These are phyloP conservation scores for Cantharis nigra DNA, from an alignment of 2,888 invertebrate species.

Conservation along the genomic window DNA sequence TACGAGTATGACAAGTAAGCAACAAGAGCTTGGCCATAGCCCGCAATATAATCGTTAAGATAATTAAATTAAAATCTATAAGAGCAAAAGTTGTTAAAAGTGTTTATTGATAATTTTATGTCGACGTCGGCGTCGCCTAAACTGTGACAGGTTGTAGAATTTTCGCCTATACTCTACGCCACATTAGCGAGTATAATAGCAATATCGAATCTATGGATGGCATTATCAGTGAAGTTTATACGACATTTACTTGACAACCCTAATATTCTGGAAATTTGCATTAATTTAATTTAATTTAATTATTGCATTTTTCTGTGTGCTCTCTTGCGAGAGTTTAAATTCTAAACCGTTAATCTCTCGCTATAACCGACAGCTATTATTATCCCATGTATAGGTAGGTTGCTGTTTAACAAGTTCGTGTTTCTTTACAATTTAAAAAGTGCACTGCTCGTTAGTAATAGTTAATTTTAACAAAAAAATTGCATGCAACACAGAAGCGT, in stretches of 20 bases:
- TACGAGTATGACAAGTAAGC: conserved; percentile 12
- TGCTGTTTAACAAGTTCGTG: conserved; percentile 10
- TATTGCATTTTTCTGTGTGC: neutral
- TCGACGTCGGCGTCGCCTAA: conserved; percentile 9
- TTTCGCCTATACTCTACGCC: conserved; percentile 19
- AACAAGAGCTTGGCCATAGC: neutral
- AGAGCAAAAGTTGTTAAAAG: neutral
- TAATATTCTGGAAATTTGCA: conserved; percentile 16
- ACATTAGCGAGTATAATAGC: conserved; percentile 28
- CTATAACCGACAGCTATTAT: conserved; percentile 24
- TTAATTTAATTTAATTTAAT: conserved; percentile 23
- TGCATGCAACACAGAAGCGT: conserved; percentile 15
- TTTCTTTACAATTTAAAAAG: conserved; percentile 24
- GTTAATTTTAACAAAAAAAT: conserved; percentile 29
- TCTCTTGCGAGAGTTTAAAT: neutral
- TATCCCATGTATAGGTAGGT: conserved; percentile 11
- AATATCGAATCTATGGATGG: conserved; percentile 22
- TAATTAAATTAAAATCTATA: neutral
- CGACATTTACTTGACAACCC: conserved; percentile 17
- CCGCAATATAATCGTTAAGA: neutral
- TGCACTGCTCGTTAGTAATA: conserved; percentile 25
- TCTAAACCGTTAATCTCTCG: conserved; percentile 24
- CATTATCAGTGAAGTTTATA: conserved; percentile 17
- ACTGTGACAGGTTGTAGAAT: conserved; percentile 20
- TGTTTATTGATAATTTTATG: conserved; percentile 16